phyloP scores from a whole-genome alignment of 35 echinoderm and acorn worm species.

The Apostichopus californicus region DNA sequence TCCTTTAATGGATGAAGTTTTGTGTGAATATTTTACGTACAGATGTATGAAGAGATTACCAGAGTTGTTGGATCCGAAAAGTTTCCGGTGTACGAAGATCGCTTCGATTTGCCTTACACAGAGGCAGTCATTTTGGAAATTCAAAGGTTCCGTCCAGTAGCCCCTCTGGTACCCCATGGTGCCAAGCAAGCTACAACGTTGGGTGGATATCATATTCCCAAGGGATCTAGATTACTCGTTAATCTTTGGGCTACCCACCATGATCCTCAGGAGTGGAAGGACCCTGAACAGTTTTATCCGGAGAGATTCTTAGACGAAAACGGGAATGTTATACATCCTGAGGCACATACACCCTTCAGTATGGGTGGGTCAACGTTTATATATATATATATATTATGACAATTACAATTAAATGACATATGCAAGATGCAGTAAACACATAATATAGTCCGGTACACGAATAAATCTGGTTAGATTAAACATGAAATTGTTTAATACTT shows the following conservation, averaged over 20 bases:
- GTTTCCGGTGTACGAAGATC: conserved; percentile 43
- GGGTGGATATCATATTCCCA: conserved; percentile 5
- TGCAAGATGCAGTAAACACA: no score
- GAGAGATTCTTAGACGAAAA: neutral
- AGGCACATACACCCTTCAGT: conserved; percentile 15
- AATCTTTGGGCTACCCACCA: conserved; percentile 28
- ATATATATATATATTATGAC: no score
- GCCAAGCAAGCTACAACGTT: neutral
- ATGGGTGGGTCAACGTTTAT: neutral
- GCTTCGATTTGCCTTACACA: neutral
- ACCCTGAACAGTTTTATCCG: neutral
- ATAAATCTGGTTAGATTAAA: no score
- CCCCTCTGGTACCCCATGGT: neutral
- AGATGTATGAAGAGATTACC: conserved; percentile 2
- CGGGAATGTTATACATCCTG: conserved; percentile 7
- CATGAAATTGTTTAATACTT: no score
- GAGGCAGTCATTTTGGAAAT: neutral
- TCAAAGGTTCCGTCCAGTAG: conserved; percentile 3
- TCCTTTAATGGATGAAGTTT: no score
- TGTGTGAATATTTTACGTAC: no score
- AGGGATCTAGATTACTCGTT: neutral
- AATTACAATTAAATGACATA: no score
- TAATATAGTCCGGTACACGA: no score
- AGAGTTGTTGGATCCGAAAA: conserved; percentile 56
- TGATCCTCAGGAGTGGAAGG: conserved; percentile 2